Conservation (phyloP, 2,797 vertebrate species). For the Enteromius afrohamiltoni region DNA sequence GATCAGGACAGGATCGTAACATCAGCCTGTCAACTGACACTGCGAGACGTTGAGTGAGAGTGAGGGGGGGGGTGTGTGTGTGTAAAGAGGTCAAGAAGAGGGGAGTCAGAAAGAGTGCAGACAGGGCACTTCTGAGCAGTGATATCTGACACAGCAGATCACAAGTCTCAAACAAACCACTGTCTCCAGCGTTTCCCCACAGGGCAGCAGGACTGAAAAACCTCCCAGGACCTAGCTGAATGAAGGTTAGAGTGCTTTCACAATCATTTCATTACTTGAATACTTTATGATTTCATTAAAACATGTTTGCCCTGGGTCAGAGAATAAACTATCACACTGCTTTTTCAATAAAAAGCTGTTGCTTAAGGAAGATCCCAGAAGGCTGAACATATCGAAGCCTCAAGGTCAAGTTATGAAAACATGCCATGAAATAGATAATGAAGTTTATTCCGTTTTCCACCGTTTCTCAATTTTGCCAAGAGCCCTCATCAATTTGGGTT, state of each 20-base stretch:
- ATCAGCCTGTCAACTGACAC: constrained; percentile 37
- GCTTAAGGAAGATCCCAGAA: not conserved
- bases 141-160: constrained; percentile 50
- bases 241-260: not conserved
- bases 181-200: constrained; percentile 33
- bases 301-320: not conserved
- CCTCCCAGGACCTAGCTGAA: constrained; percentile 9
- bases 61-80: not conserved
- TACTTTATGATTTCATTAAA: not conserved
- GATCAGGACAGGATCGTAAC: constrained; percentile 12
- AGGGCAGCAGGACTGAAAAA: not conserved
- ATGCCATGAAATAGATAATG: not conserved
- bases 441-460: not conserved
- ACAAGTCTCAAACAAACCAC: constrained; percentile 29
- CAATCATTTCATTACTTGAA: constrained; percentile 5
- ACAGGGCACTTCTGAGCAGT: constrained; percentile 36
- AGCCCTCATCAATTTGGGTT: not conserved
- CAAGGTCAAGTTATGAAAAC: constrained; percentile 16
- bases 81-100: constrained; percentile 28
- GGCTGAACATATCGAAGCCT: not conserved
- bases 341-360: not conserved
- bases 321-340: not conserved
- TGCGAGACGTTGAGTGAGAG: not conserved
- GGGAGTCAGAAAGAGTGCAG: constrained; percentile 20
- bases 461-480: not conserved